Evolutionary conservation across 2,797 vertebrate genomes (phyloP), one percentile per base, ranked within the genome.

Genomic region (Pangasius djambal): DNA sequence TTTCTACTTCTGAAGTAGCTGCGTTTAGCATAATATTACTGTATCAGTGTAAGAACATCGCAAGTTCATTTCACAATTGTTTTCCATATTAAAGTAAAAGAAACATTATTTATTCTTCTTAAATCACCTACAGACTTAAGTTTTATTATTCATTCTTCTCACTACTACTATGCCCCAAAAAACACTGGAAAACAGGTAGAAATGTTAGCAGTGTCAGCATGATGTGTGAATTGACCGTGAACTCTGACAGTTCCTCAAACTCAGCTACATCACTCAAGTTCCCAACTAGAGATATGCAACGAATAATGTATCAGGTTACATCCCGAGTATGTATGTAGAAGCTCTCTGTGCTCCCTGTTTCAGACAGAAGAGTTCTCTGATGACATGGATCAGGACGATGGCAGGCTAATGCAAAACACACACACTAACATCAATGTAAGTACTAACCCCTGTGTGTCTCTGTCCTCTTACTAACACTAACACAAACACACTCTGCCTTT

Each of bases 371-470:
- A 95, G 83, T 88, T 92, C 59, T 92, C 93, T 93, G 74, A 94
- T 94, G 94, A 94, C 93, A 95, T 94, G 95, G 95, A 95, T 90
- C 93, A 91, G 90, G 89, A 77, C 93, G 94, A 94, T 93, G 94
- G 92, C 92, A 94, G 90, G 89, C 83, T 92, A 90, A 90, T 89
- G 91, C 93, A 92, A 91, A 94, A 93, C 90, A 91, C 94, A 92
- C 93, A 92, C 77, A 90, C 89, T 92, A 91, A 91, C 74, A 91
- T 81, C n/a, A 88, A 92, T 91, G 96, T 97, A 94, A 96, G 96
- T 96, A 95, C 92, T 89, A 92, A 92, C 90, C 83, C 87, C 63
- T 84, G 72, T 57, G 61, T 81, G 86, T n/a, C n/a, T 83, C 44
- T 87, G 16, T 87, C 59, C 48, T 40, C 37, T 40, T 40, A 61